phyloP scores from a whole-genome alignment of 2,888 invertebrate species.

The Girardia tigrina region DNA sequence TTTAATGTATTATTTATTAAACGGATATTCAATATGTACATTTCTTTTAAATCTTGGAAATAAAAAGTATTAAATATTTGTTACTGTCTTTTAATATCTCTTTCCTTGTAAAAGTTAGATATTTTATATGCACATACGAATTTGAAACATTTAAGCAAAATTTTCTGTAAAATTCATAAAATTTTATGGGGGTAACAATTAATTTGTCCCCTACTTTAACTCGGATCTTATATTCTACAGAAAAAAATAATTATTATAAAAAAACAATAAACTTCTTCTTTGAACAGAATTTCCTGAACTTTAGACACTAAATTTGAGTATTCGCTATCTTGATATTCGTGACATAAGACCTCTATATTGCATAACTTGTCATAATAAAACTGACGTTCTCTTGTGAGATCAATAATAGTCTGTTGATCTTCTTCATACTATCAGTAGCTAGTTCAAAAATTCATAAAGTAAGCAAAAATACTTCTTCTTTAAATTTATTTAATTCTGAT shows the following conservation, averaged over 20 bases:
- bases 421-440: not conserved
- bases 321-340: not conserved
- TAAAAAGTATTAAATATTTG: too few relatives aligned
- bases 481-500: slow-evolving; percentile 1
- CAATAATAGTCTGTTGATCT: slow-evolving; percentile 12
- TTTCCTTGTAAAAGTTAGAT: too few relatives aligned
- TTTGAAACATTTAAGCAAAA: too few relatives aligned
- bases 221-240: not conserved
- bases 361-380: slow-evolving; percentile 19
- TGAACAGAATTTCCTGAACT: slow-evolving; percentile 14
- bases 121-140: too few relatives aligned
- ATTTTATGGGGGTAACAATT: too few relatives aligned
- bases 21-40: too few relatives aligned
- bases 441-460: not conserved
- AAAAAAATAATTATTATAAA: not conserved
- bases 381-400: slow-evolving; percentile 9
- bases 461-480: slow-evolving; percentile 6
- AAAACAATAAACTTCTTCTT: not conserved
- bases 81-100: too few relatives aligned
- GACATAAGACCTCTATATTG: not conserved
- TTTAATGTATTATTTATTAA: too few relatives aligned
- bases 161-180: too few relatives aligned
- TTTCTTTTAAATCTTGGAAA: too few relatives aligned
- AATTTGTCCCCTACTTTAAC: not conserved
- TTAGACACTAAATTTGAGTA: not conserved